Evolutionary conservation across 2,113 vertebrate genomes (phyloP).

Genomic region (Morone chrysops): DNA sequence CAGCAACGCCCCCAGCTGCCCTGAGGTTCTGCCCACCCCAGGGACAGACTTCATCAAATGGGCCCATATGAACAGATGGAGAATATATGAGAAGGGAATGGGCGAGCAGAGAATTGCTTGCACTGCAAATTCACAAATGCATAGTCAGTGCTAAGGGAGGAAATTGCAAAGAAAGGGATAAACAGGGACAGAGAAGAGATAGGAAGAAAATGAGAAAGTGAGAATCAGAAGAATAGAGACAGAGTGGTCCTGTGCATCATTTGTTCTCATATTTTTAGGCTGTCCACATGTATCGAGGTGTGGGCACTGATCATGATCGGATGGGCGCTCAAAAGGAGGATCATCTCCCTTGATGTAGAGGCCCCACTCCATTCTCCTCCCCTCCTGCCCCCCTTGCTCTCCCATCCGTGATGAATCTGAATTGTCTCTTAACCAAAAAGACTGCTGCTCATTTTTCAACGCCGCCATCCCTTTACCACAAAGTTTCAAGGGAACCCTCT

Average conservation of each 20-base stretch:
- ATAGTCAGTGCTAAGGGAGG: constrained; percentile 27
- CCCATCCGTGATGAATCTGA: constrained; percentile 67
- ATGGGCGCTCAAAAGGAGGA: constrained; percentile 60
- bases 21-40: constrained; percentile 51
- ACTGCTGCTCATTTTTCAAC: constrained; percentile 68
- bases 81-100: constrained; percentile 53
- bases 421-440: constrained; percentile 64
- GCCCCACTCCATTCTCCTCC: constrained; percentile 21
- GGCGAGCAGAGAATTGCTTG: constrained; percentile 45
- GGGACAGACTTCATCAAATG: constrained; percentile 47
- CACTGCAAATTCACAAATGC: constrained; percentile 55
- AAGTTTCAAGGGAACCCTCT: constrained; percentile 63
- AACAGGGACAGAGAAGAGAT: constrained; percentile 19
- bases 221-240: constrained; percentile 35
- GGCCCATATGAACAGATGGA: constrained; percentile 54
- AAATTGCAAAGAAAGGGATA: constrained; percentile 46
- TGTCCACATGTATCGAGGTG: constrained; percentile 48
- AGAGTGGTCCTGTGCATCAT: constrained; percentile 37
- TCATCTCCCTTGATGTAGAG: constrained; percentile 48
- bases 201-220: constrained; percentile 19
- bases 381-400: constrained; percentile 12
- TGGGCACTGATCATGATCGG: constrained; percentile 57
- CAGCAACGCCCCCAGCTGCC: constrained; percentile 49
- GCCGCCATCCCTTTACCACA: constrained; percentile 34
- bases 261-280: constrained; percentile 50